A percentile compares a stretch with the other conserved stretches of the same genome.
Evolutionary conservation across 2,888 invertebrate species (phyloP).

Genomic region (Nephrotoma guestfalica): DNA sequence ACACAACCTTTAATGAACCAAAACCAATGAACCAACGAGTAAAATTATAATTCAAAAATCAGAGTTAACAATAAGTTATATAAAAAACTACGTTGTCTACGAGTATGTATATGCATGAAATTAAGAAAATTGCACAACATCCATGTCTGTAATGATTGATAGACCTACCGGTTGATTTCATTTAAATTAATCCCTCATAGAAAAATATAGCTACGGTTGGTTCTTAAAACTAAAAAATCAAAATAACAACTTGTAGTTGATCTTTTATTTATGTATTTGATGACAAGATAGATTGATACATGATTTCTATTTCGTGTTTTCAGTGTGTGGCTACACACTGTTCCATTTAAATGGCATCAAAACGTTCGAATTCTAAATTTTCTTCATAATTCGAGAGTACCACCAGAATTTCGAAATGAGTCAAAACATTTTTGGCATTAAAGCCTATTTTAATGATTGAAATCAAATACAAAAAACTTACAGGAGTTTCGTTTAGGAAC

Average conservation of each 20-base stretch:
- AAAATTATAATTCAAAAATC: not conserved
- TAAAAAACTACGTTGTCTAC: not conserved
- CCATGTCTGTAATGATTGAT: not conserved
- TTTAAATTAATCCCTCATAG: not conserved
- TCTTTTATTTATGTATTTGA: not conserved
- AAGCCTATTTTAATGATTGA: too few relatives aligned
- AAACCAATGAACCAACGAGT: not conserved
- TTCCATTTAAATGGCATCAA: too few relatives aligned
- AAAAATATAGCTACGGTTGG: not conserved
- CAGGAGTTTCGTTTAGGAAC: too few relatives aligned
- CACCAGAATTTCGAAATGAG: too few relatives aligned
- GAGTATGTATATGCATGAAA: not conserved
- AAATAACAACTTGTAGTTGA: not conserved
- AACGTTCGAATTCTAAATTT: too few relatives aligned
- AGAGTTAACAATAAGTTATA: not conserved
- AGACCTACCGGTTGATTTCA: not conserved
- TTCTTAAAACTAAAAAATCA: not conserved
- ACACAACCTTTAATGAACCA: not conserved
- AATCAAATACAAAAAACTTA: too few relatives aligned
- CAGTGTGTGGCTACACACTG: too few relatives aligned
- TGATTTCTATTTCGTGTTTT: not conserved
- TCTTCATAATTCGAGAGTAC: too few relatives aligned
- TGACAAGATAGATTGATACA: not conserved
- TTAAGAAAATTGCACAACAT: not conserved
- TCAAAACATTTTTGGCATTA: too few relatives aligned